Evolutionary conservation across 2,888 invertebrate genomes (phyloP).

Genomic region (Liopterus haemorrhoidalis): DNA sequence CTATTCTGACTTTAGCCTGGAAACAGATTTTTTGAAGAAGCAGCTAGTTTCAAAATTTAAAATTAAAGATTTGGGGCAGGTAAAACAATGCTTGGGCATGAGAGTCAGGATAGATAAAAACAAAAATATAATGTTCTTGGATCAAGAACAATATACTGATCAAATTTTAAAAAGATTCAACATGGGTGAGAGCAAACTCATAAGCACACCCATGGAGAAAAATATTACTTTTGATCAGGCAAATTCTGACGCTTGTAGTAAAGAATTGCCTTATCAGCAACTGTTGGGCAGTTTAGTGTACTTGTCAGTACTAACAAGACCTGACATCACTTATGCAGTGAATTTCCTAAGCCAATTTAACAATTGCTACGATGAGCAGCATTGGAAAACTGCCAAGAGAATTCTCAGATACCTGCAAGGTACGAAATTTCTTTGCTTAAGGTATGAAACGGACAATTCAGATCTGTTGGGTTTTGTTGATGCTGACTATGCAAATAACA

Average conservation of each 20-base stretch:
- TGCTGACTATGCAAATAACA: slow-evolving; percentile 29
- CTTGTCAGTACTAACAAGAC: slow-evolving; percentile 31
- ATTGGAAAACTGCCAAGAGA: slow-evolving; percentile 28
- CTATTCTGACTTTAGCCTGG: slow-evolving; percentile 11
- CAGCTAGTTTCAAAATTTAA: slow-evolving; percentile 28
- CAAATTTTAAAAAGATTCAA: slow-evolving; percentile 26
- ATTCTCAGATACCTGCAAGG: slow-evolving; percentile 22
- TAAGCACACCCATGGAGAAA: slow-evolving; percentile 29
- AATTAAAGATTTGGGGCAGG: slow-evolving; percentile 31
- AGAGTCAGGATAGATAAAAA: slow-evolving; percentile 23
- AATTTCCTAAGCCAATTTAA: slow-evolving; percentile 32
- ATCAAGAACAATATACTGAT: slow-evolving; percentile 26
- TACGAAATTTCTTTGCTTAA: slow-evolving; percentile 23
- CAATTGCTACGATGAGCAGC: slow-evolving; percentile 20
- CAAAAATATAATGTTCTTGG: slow-evolving; percentile 23
- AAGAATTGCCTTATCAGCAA: slow-evolving; percentile 29
- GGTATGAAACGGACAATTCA: slow-evolving; percentile 18
- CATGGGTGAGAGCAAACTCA: slow-evolving; percentile 26
- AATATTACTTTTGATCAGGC: too few species aligned
- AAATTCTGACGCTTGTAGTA: too few species aligned
- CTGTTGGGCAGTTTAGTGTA: slow-evolving; percentile 32
- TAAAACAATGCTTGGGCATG: slow-evolving; percentile 30
- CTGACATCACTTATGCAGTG: slow-evolving; percentile 31
- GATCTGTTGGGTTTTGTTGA: slow-evolving; percentile 29
- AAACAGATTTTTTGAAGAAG: slow-evolving; percentile 22